Base-by-base conservation (phyloP, 2,888 invertebrate species). In the Andrena dorsata region DNA sequence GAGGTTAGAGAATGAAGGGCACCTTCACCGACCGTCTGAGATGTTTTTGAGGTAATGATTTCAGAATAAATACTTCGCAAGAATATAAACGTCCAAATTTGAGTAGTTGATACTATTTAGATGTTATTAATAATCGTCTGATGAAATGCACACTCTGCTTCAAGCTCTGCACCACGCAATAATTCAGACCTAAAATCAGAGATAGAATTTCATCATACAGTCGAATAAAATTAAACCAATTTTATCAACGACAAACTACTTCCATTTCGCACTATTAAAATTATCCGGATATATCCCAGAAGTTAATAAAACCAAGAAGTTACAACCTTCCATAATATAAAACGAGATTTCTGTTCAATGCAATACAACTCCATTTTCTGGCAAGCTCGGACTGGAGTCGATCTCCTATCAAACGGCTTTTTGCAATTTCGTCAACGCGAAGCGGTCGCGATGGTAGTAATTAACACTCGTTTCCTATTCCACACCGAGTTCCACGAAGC, bases 131-230 rank as follows among this genome's bases (percentile, higher is more conserved):
- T 20, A 66, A 66, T 53, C 16, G 28, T 56, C 41, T 5, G 66
- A 49, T n/a, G 74, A 66, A 58, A 74, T 30, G 16, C 20, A 8
- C 30, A 0, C 8, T n/a, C 53, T 13, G 1, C 10, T 64, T 20
- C 20, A 0, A 3, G 3, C 32, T 23, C 8, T 4, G 16, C 20
- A n/a, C 5, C 1, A 4, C 10, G 10, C 23, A 13, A 0, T 3
- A 4, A 6, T 23, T 23, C 35, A 6, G n/a, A 56, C n/a, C 4
- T 6, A n/a, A 13, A 66, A 49, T 8, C 47, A 2, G 13, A 5
- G 6, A 10, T 10, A 13, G 10, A 47, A 30, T 74, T 66, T 66
- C 74, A 16, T 74, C 74, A 32, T 74, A 4, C 5, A 0, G 1
- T 28, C 10, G 13, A 1, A 10, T 20, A 35, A 10, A n/a, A 60